These are phyloP conservation scores for Crocuta crocuta DNA, from an alignment of 2,113 vertebrate species.

Conservation along the genomic window DNA sequence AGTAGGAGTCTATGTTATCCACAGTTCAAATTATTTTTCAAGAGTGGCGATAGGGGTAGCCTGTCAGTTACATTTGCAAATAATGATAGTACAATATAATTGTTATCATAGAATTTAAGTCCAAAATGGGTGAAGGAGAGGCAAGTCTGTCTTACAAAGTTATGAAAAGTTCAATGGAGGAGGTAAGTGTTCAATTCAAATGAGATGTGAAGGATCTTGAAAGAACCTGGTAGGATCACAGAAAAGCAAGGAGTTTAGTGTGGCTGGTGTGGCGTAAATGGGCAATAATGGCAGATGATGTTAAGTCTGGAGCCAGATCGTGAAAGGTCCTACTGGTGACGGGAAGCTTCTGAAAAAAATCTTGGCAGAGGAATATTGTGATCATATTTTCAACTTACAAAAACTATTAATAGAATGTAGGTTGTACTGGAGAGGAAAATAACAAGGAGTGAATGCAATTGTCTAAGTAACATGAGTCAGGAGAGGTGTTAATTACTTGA, in stretches of 20 bases:
- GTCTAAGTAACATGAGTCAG: neutral
- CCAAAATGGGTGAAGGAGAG: neutral
- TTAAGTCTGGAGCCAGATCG: neutral
- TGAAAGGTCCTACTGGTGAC: neutral
- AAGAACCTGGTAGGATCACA: neutral
- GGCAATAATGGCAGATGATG: neutral
- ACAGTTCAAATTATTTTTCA: neutral
- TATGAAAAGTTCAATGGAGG: neutral
- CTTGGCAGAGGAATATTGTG: neutral
- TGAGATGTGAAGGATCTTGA: neutral
- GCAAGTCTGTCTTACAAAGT: neutral
- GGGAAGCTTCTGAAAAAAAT: neutral
- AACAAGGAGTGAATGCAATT: neutral
- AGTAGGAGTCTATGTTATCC: neutral
- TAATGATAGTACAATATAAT: neutral
- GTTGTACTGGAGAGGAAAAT: neutral
- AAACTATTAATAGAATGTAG: neutral
- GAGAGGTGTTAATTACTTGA: neutral
- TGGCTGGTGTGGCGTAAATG: neutral
- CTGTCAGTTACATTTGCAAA: neutral
- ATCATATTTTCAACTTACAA: slow-evolving; percentile 13
- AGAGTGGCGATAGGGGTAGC: neutral
- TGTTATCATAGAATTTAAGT: neutral
- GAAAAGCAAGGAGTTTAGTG: neutral
- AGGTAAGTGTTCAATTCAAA: neutral